Base-by-base conservation (phyloP, 37 sponge, comb jelly and placozoan species). In the Eunapius fragilis region DNA sequence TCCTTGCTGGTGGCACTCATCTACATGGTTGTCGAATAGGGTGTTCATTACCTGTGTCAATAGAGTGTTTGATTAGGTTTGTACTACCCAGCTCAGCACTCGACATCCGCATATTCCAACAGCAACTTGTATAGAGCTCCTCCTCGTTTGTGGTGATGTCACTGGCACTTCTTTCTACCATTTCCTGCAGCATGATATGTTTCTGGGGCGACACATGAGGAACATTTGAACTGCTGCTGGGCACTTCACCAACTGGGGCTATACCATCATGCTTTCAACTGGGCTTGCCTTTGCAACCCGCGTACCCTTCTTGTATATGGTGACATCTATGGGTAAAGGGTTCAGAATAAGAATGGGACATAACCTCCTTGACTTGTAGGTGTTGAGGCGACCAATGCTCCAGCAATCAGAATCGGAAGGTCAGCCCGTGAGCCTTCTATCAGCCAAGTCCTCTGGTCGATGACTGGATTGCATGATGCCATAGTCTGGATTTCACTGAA, bases 21-120 rank as follows among this genome's bases (percentile, higher is more conserved):
- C 83, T n/a, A 27, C 85, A 80, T 22, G 45, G 81, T 72, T 88
- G 89, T 41, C 73, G 26, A 31, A 92, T 80, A 33, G 92, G 92
- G 14, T 45, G 23, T 70, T 67, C 50, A 6, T 47, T 75, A 19
- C 78, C 88, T 26, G 88, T 87, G 58, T 87, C 35, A 47, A 92
- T 87, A 31, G 35, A 25, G 71, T 87, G 92, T 71, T 71, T 17
- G 31, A 85, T 45, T 24, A 77, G 25, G 41, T 36, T 72, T 37
- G 86, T 87, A 2, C 81, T 2, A 22, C 87, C 87, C 50, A 86
- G 58, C 35, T 86, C 73, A 26, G 22, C 58, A 58, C 58, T 58
- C 1, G 58, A 58, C 22, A 58, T 58, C 58, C 14, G 58, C 58
- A 58, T 17, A 58, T 58, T 58, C 58, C 22, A 58, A 11, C 58